Base-by-base conservation (phyloP, 2,797 vertebrate species). In the Zalophus californianus region DNA sequence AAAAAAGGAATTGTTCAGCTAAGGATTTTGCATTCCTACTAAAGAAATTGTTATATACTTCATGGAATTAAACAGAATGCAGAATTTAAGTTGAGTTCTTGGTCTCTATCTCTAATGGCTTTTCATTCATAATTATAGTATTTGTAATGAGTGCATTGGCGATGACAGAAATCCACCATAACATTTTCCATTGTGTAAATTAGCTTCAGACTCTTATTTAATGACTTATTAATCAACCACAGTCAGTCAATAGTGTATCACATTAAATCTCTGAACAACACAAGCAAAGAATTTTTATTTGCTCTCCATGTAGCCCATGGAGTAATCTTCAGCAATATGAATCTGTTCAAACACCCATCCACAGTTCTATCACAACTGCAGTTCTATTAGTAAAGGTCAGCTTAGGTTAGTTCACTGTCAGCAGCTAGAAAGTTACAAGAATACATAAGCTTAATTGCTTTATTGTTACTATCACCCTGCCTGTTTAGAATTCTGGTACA, bases 41-140 rank as follows among this genome's bases (percentile, higher is more conserved):
- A 64, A 78, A 50, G 86, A 73, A 64, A 56, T 3, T 62, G 62
- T 62, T 70, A 14, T 90, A 89, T 41, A 68, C 13, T 94, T 98
- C 35, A n/a, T 91, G 77, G 91, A 94, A 98, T 75, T 93, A 95
- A 90, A 88, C 68, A 93, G 62, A 90, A 95, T 70, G 72, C 64
- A 92, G 58, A 97, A 95, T 95, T 97, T 97, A 94, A 96, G 95
- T 38, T 95, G 92, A 97, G 77, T 52, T 97, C 38, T 90, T 95
- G 97, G 56, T 94, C 38, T 79, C 0, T 68, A 96, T 93, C 72
- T 82, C 41, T 77, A 77, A 75, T 44, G 75, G 75, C 27, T 97
- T 98, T 96, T 96, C 93, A 97, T 97, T 98, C 92, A 97, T 95
- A 94, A 94, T 94, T 95, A 94, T 32, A 66, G 58, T 97, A 90